Evolutionary conservation across 1,140 invertebrate genomes (phyloP), one percentile per base, ranked within the genome.

Genomic region (Lithobius niger): DNA sequence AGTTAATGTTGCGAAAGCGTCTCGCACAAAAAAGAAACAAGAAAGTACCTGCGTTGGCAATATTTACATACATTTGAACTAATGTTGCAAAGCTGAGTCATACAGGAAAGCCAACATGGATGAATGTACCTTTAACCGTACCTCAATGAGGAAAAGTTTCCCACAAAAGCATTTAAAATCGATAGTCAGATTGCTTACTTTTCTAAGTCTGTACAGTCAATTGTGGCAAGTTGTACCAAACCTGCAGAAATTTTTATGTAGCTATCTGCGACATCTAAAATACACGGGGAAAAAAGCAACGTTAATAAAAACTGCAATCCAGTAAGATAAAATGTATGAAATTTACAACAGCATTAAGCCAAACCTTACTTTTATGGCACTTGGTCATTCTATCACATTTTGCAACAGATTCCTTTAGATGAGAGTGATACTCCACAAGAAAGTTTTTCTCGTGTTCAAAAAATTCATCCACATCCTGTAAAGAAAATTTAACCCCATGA

Each of bases 391-490:
- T 82, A 69, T 99, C 96, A 3, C 89, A 82, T 60, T 90, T 88
- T 1, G 69, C 66, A 0, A 93, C 93, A 24, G 86, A 86, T 71
- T 98, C 95, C 71, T 93, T 95, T 26, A 99, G 80, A 69, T 96
- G 91, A 16, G 79, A 81, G 72, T 97, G 86, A 71, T 98, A 99
- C 62, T 95, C 90, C 48, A 91, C 83, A 1, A 99, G 76, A 71
- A 97, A 97, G 57, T 81, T 81, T 73, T 94, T 89, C 75, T 99
- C 92, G 64, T 88, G 83, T 68, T 99, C 95, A 73, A 99, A 99
- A 70, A 97, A 98, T 59, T 99, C 95, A 73, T 99, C 97, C 0
- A 97, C 88, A 77, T 99, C 97, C 58, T 72, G 45, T 15, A 60
- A 62, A 57, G 56, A 54, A 40, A 53, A 4, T 3, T 10, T 28